Percentiles rank a stretch among this genome's conserved stretches.
phyloP scores from a whole-genome alignment of 53 echinoderm and acorn worm genomes.

The Antedon mediterranea region DNA sequence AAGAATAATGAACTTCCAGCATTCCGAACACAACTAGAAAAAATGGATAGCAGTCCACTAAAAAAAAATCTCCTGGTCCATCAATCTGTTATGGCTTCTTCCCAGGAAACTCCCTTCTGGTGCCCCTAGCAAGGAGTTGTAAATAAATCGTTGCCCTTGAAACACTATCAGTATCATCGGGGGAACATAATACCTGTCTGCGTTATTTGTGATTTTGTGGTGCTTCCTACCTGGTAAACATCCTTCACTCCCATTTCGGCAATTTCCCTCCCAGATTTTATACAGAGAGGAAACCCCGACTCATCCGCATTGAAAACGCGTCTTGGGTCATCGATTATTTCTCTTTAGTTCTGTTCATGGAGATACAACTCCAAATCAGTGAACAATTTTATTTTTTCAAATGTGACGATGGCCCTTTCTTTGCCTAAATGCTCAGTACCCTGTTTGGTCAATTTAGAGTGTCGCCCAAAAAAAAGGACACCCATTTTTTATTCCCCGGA shows the following conservation, averaged over 20 bases:
- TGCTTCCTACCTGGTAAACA: slow-evolving; percentile 8
- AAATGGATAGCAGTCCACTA: slow-evolving; percentile 26
- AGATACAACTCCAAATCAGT: neutral
- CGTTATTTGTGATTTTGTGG: neutral
- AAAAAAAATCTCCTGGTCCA: slow-evolving; percentile 9
- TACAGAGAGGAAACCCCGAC: slow-evolving; percentile 10
- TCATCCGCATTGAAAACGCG: slow-evolving; percentile 14
- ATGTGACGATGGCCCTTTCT: slow-evolving; percentile 1
- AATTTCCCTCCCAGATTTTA: slow-evolving; percentile 1
- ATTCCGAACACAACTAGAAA: neutral
- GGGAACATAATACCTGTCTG: too few relatives aligned
- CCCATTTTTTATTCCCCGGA: neutral
- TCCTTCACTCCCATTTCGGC: neutral
- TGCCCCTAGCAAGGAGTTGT: slow-evolving; percentile 5
- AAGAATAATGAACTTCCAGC: neutral
- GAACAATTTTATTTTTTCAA: neutral
- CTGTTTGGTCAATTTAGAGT: slow-evolving; percentile 2
- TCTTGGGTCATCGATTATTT: neutral
- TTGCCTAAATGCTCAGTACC: slow-evolving; percentile 10
- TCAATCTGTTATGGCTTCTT: slow-evolving; percentile 14
- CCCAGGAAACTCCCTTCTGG: slow-evolving; percentile 15
- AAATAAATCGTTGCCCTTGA: slow-evolving; percentile 12
- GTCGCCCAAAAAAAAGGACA: neutral
- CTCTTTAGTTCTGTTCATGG: neutral
- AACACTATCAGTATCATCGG: slow-evolving; percentile 14